These are phyloP conservation scores for Varanus komodoensis DNA, from an alignment of 2,113 vertebrate genomes.

Conservation along the genomic window DNA sequence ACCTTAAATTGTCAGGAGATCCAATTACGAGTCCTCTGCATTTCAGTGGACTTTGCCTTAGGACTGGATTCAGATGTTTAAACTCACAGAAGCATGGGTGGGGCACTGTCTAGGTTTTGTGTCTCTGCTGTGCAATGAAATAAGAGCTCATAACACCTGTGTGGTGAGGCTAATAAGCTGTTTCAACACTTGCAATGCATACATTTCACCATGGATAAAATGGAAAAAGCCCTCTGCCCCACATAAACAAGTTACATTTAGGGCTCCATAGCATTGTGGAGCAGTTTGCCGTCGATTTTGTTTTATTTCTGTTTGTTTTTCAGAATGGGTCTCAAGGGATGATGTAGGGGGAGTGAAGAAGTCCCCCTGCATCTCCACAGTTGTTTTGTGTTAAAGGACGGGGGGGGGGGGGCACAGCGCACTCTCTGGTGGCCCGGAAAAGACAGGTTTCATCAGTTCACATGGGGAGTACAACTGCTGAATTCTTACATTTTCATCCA, in stretches of 20 bases:
- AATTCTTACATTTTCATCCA: not conserved
- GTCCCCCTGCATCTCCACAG: not conserved
- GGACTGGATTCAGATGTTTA: not conserved
- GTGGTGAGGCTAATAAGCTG: too few relatives aligned
- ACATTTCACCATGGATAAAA: not conserved
- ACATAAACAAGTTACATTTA: not conserved
- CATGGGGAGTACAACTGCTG: not conserved
- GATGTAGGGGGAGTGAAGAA: not conserved
- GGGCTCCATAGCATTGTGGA: too few relatives aligned
- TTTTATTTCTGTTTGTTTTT: too few relatives aligned
- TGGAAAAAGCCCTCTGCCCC: not conserved
- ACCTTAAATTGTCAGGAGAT: not conserved
- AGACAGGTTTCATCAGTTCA: not conserved
- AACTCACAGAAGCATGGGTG: not conserved
- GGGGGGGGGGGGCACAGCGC: not conserved
- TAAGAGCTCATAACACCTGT: not conserved
- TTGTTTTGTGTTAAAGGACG: not conserved
- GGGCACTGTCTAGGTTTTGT: not conserved
- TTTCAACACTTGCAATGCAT: too few relatives aligned
- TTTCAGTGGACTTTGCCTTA: not conserved
- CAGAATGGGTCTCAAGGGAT: too few relatives aligned
- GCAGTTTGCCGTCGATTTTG: too few relatives aligned
- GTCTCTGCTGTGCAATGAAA: not conserved
- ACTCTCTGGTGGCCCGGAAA: not conserved
- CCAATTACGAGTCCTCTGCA: not conserved